Conservation (phyloP, 2,113 vertebrate species). For the Indri indri region DNA sequence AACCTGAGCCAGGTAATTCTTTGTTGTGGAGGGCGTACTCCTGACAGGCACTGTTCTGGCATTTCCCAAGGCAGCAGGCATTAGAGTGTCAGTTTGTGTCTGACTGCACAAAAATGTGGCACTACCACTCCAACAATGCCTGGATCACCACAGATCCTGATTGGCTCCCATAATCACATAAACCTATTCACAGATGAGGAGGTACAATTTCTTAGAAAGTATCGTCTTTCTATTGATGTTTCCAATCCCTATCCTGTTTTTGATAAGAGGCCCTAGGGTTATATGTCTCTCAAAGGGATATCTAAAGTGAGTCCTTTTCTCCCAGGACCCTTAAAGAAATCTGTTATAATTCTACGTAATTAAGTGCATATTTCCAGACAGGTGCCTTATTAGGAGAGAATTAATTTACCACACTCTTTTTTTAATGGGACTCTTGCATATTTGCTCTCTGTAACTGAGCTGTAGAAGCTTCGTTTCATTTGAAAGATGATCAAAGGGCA, state of each 20-base stretch:
- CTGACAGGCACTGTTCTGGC: background rate
- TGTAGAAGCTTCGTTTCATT: background rate
- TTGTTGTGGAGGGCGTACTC: background rate
- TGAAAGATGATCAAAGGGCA: background rate
- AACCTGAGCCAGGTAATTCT: background rate
- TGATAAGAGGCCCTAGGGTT: conserved; percentile 17
- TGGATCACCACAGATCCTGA: background rate
- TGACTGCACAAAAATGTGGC: conserved; percentile 51
- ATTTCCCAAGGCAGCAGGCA: background rate
- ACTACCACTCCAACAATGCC: conserved; percentile 37
- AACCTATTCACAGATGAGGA: conserved; percentile 28
- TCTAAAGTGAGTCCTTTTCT: background rate
- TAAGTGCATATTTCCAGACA: conserved; percentile 19
- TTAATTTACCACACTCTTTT: background rate
- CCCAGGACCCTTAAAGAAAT: background rate
- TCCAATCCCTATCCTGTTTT: conserved; percentile 49
- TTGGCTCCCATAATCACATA: conserved; percentile 32
- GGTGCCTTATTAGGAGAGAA: background rate
- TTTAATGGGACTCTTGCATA: background rate
- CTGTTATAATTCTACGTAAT: background rate
- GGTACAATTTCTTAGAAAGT: conserved; percentile 35
- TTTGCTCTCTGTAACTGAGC: background rate
- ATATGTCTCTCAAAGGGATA: background rate
- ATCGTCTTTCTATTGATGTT: conserved; percentile 53
- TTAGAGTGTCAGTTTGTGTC: background rate